phyloP scores from a whole-genome alignment of 92 coral and sea anemone species.

The Phenganax stokvisi region DNA sequence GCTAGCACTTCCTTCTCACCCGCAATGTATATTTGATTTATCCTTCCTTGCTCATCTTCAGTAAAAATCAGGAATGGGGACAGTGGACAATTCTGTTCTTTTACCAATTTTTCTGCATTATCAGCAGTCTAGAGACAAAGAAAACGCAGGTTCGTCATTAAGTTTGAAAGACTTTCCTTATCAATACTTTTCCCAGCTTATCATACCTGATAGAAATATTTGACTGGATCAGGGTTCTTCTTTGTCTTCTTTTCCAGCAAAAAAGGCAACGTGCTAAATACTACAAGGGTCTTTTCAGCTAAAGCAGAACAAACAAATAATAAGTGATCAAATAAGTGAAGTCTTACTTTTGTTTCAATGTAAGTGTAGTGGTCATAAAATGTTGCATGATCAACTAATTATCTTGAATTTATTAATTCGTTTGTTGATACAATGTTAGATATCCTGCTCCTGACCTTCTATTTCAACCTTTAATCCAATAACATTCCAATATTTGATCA shows the following conservation, averaged over 20 bases:
- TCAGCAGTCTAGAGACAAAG: background rate
- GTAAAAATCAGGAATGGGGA: background rate
- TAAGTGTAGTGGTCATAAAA: too few relatives aligned
- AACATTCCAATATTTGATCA: too few relatives aligned
- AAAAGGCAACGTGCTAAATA: background rate
- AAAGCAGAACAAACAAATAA: background rate
- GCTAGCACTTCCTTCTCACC: background rate
- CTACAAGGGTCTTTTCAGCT: background rate
- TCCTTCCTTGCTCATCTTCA: background rate
- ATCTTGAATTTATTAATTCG: too few relatives aligned
- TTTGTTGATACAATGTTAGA: too few relatives aligned
- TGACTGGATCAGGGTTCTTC: constrained; percentile 1
- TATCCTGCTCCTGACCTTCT: too few relatives aligned
- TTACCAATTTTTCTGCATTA: background rate
- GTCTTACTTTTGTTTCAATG: too few relatives aligned
- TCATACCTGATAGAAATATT: constrained; percentile 2
- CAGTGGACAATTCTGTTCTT: background rate
- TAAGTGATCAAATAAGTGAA: too few relatives aligned
- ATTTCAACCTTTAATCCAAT: too few relatives aligned
- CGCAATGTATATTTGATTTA: background rate
- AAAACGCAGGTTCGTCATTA: background rate
- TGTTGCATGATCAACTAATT: too few relatives aligned
- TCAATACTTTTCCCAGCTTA: too few relatives aligned
- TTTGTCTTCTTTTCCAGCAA: constrained; percentile 1
- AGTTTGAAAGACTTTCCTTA: background rate